A percentile compares a stretch with the other conserved stretches of the same genome.
Evolutionary conservation across 2,888 invertebrate species (phyloP).

Genomic region (Nomada fabriciana): DNA sequence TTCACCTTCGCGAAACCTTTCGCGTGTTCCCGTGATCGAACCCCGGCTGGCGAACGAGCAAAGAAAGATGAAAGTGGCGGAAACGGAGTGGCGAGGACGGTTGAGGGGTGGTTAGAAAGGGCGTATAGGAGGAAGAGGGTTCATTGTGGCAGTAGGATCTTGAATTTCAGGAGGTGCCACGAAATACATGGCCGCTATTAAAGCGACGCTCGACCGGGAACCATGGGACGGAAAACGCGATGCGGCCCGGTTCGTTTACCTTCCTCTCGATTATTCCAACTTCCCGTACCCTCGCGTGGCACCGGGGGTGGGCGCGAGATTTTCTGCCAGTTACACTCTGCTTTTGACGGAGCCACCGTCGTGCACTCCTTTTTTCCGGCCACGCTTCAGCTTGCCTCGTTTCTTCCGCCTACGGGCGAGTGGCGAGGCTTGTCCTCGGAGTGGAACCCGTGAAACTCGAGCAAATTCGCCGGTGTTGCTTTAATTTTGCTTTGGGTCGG

Average conservation of each 20-base stretch:
- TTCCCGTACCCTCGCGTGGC: background rate
- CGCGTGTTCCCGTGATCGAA: conserved; percentile 27
- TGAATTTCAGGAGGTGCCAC: conserved; percentile 23
- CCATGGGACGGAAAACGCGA: conserved; percentile 29
- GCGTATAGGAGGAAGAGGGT: background rate
- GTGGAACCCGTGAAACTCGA: background rate
- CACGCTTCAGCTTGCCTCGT: background rate
- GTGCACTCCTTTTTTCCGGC: background rate
- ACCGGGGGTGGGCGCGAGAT: conserved; percentile 16
- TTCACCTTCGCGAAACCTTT: conserved; percentile 61
- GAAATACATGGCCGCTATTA: conserved; percentile 26
- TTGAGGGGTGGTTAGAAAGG: too few relatives aligned
- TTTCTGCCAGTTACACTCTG: conserved; percentile 39
- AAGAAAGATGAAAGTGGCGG: too few relatives aligned
- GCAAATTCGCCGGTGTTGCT: background rate
- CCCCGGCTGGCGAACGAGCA: too few relatives aligned
- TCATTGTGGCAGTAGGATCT: conserved; percentile 5
- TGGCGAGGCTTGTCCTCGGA: background rate
- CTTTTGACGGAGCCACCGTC: conserved; percentile 16
- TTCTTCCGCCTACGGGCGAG: conserved; percentile 1
- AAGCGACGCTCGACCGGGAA: conserved; percentile 24
- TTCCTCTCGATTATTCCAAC: conserved; percentile 37
- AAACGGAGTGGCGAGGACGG: background rate
- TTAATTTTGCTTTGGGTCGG: background rate
- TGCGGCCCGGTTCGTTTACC: conserved; percentile 38